Evolutionary conservation across 2,888 invertebrate species (phyloP).

Genomic region (Lissocephala sabroskyi): DNA sequence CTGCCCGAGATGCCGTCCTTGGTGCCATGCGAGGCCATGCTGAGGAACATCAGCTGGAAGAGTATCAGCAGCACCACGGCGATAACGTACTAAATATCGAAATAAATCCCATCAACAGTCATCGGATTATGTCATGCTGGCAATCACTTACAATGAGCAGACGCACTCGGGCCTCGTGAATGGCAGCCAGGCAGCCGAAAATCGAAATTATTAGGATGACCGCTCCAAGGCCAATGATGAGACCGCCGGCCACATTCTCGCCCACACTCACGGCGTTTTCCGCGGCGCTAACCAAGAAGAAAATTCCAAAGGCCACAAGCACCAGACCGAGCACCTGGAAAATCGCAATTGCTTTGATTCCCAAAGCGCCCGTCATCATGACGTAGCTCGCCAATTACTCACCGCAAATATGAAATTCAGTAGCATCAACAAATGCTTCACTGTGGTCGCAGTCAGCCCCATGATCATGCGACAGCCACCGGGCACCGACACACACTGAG

Average conservation of each 20-base stretch:
- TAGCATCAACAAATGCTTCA: slow-evolving; percentile 62
- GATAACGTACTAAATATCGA: slow-evolving; percentile 41
- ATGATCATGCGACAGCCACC: too few species aligned
- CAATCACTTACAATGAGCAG: slow-evolving; percentile 51
- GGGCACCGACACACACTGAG: too few species aligned
- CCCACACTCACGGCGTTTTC: slow-evolving; percentile 60
- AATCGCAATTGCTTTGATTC: too few species aligned
- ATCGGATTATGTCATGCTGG: too few species aligned
- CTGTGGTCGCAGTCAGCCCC: slow-evolving; percentile 56
- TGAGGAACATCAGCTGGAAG: slow-evolving; percentile 55
- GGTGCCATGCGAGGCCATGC: slow-evolving; percentile 66
- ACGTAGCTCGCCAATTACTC: slow-evolving; percentile 26
- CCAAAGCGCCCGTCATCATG: too few species aligned
- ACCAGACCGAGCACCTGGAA: slow-evolving; percentile 56
- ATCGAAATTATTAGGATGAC: slow-evolving; percentile 52
- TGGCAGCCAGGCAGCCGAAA: slow-evolving; percentile 62
- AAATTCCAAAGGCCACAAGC: slow-evolving; percentile 62
- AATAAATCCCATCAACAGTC: too few species aligned
- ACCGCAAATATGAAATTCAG: slow-evolving; percentile 64
- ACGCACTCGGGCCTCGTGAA: slow-evolving; percentile 54
- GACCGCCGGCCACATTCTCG: slow-evolving; percentile 60
- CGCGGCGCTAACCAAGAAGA: slow-evolving; percentile 55
- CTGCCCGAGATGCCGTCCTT: slow-evolving; percentile 64
- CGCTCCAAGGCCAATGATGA: slow-evolving; percentile 59
- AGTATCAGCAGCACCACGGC: slow-evolving; percentile 49